Evolutionary conservation across 2,113 vertebrate species (phyloP), one percentile per base, ranked within the genome.

Genomic region (Paradoxurus hermaphroditus): DNA sequence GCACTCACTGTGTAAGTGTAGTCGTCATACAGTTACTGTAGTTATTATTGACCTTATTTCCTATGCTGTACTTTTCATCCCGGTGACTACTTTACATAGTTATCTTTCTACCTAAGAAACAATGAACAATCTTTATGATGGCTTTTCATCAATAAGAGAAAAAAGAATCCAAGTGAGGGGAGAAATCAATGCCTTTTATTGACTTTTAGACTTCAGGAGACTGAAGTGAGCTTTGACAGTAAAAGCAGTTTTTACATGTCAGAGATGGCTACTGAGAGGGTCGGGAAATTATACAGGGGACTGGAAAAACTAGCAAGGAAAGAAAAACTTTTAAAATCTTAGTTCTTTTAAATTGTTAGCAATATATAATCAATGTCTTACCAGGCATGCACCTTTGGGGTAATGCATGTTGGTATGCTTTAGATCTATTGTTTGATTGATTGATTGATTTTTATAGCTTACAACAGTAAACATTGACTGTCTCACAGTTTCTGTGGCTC

Each of bases 71-170:
- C 13, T 75, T 75, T 75, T 75, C 72, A 14, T 44, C 72, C 72
- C 39, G 1, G 3, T 75, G 72, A 75, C 72, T 75, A 75, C 27
- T 44, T 73, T 73, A 44, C 8, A 44, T 73, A 29, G 13, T 75
- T 75, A 44, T 41, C 39, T 75, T 75, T 27, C 39, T 39, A 29
- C 25, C 67, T 27, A 92, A 90, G 56, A 84, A 95, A 78, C n/a
- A 86, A 51, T 63, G 88, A 79, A 79, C 9, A 63, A 84, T 79
- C 65, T 87, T 93, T 88, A 95, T 86, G 77, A 88, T 70, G 75
- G 25, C 36, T 59, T 77, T 31, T 49, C 49, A 97, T 75, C 85
- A 86, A 34, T 77, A 94, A 95, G 73, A 46, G 15, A 15, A 44
- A 84, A 79, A 63, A 63, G n/a, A 86, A 79, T 49, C 75, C 84